These are phyloP conservation scores for Marmota flaviventris DNA, from an alignment of 2,113 vertebrate genomes.

Conservation along the genomic window DNA sequence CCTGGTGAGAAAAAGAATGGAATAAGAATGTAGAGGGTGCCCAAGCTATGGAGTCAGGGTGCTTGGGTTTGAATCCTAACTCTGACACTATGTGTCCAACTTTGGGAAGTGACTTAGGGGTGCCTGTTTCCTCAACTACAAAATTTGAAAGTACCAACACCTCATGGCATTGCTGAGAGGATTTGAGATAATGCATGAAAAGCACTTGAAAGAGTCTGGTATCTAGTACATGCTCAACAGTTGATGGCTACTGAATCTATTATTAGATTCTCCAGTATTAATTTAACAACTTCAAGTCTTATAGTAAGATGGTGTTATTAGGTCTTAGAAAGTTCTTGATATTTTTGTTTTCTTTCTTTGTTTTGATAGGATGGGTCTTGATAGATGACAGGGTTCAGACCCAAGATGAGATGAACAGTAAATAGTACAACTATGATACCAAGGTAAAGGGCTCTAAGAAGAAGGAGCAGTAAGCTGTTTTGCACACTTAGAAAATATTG, in stretches of 20 bases:
- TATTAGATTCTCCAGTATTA: background rate
- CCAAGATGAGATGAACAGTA: conserved; percentile 9
- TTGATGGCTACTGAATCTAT: background rate
- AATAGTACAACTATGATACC: background rate
- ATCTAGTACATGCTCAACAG: background rate
- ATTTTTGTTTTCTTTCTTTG: too few relatives aligned
- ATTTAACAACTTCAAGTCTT: conserved; percentile 21
- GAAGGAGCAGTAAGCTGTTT: background rate
- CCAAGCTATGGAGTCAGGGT: background rate
- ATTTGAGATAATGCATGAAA: background rate
- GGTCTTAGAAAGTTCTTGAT: background rate
- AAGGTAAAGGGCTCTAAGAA: background rate
- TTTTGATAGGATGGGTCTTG: background rate
- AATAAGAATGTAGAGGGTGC: background rate
- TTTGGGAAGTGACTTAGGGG: conserved; percentile 3
- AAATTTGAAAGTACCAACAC: background rate
- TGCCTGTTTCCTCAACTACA: conserved; percentile 10
- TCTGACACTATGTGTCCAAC: background rate
- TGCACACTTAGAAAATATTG: background rate
- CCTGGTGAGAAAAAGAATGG: background rate
- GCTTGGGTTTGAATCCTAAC: background rate
- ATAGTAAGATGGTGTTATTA: background rate
- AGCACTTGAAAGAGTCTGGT: background rate
- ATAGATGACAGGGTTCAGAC: background rate
- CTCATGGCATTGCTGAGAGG: background rate